These are phyloP conservation scores for Pelusios castaneus DNA, from an alignment of 2,113 vertebrate species.

Conservation along the genomic window DNA sequence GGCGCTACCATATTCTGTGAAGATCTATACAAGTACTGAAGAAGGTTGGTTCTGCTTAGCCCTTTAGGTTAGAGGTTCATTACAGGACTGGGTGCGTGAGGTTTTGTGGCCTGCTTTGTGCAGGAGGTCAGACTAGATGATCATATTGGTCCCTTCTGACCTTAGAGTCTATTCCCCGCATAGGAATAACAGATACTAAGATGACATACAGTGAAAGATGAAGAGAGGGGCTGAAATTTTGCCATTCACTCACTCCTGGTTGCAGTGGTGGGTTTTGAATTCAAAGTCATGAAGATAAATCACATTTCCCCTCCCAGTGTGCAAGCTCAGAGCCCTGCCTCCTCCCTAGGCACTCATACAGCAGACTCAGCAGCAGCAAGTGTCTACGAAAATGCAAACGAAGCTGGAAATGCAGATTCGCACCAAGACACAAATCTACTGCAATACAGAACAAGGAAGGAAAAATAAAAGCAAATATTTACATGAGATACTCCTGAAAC, in stretches of 20 bases:
- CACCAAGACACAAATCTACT: background rate
- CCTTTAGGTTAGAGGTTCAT: too few species aligned
- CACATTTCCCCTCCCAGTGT: background rate
- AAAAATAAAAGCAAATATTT: background rate
- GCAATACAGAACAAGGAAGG: background rate
- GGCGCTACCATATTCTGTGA: accelerated
- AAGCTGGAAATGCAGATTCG: background rate
- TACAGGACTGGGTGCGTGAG: too few species aligned
- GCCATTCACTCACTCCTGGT: background rate
- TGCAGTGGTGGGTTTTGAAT: background rate
- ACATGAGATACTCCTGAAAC: background rate
- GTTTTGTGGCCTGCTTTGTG: too few species aligned
- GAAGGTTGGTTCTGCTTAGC: background rate
- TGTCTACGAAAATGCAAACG: background rate
- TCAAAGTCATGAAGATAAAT: background rate
- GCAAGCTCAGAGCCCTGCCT: background rate
- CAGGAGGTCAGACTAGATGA: too few species aligned
- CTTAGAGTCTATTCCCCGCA: background rate
- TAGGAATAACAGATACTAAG: background rate
- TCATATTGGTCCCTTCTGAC: too few species aligned
- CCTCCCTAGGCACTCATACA: background rate
- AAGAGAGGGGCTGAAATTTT: background rate
- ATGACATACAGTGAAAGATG: background rate
- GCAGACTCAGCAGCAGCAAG: background rate
- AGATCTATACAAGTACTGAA: background rate